Evolutionary conservation across 1,140 invertebrate genomes (phyloP).

Genomic region (Tribolium castaneum): DNA sequence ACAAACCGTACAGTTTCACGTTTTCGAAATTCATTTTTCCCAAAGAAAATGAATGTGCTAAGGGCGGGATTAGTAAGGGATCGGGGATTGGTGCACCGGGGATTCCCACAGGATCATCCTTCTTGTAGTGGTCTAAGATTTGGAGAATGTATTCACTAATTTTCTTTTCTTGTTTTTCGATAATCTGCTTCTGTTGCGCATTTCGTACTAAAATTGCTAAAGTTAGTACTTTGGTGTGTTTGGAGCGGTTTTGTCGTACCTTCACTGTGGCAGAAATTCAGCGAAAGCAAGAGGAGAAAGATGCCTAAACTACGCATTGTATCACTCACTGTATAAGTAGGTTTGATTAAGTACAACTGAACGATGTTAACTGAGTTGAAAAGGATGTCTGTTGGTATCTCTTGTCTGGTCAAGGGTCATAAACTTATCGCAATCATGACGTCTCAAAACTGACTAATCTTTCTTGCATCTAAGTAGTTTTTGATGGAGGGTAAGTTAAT

Average conservation of each 20-base stretch:
- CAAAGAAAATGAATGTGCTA: constrained; percentile 77
- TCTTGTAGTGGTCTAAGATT: constrained; percentile 85
- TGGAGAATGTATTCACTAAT: constrained; percentile 77
- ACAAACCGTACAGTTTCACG: constrained; percentile 78
- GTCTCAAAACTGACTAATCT: background rate
- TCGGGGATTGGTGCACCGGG: constrained; percentile 82
- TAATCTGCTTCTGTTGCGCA: background rate
- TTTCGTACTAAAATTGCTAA: background rate
- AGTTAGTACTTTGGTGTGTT: background rate
- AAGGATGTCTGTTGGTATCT: constrained; percentile 17
- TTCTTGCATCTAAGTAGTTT: background rate
- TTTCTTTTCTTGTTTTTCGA: constrained; percentile 69
- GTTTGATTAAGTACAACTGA: constrained; percentile 18
- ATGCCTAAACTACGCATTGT: constrained; percentile 15
- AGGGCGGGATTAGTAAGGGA: constrained; percentile 81
- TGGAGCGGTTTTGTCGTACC: background rate
- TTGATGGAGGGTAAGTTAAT: background rate
- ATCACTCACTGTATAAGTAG: constrained; percentile 9
- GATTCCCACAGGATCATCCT: constrained; percentile 80
- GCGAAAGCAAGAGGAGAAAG: background rate
- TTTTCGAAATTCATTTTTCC: constrained; percentile 78
- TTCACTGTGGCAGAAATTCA: background rate
- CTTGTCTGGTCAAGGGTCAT: constrained; percentile 32
- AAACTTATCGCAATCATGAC: constrained; percentile 31
- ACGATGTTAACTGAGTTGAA: constrained; percentile 11